These are phyloP conservation scores for Tiaroga cobitis DNA, from an alignment of 2,797 vertebrate species.

Conservation along the genomic window DNA sequence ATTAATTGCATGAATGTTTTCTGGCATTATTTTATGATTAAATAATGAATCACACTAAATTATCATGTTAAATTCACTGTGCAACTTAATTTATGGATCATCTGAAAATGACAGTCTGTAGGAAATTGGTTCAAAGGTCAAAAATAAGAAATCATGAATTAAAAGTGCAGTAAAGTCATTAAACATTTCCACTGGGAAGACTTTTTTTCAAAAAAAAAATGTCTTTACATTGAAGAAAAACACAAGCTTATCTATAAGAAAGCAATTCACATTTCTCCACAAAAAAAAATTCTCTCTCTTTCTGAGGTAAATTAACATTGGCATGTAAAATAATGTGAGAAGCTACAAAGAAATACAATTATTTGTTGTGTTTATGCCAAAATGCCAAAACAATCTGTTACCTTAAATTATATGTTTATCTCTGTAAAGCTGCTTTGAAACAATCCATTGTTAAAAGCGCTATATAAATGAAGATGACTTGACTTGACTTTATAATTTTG, in stretches of 20 bases:
- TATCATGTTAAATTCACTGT: not conserved
- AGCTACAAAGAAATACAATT: not conserved
- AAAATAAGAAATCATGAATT: not conserved
- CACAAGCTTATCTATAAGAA: not conserved
- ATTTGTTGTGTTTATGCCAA: not conserved
- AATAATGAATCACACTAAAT: constrained; percentile 5
- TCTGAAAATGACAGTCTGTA: not conserved
- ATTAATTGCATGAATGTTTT: constrained; percentile 5
- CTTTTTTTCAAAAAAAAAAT: no score
- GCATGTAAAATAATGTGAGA: not conserved
- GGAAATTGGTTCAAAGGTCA: not conserved
- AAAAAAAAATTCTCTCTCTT: not conserved
- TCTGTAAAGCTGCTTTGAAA: no score
- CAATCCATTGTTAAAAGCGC: no score
- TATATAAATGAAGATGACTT: no score
- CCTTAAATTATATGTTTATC: no score
- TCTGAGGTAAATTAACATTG: not conserved
- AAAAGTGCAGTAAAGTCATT: not conserved
- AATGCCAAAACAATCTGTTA: no score
- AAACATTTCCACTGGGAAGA: not conserved
- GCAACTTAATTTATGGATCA: not conserved
- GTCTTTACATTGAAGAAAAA: not conserved
- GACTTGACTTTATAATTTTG: no score
- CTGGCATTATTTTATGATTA: not conserved
- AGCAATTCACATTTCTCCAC: no score